Evolutionary conservation across 2,797 vertebrate species (phyloP).

Genomic region (Sebastes baramenuke): DNA sequence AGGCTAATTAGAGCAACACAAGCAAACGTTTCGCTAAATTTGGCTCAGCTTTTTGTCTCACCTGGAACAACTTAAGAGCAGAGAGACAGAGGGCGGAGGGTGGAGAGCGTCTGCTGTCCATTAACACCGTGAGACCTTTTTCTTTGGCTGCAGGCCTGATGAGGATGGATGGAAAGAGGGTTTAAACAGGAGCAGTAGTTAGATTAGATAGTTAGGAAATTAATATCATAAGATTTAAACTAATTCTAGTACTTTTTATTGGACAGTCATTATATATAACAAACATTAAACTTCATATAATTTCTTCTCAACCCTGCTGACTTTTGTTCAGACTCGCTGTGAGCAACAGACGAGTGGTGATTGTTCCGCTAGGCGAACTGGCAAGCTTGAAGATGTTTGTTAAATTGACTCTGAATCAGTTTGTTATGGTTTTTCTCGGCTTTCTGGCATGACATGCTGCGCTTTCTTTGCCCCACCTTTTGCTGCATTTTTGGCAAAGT

Average conservation of each 20-base stretch:
- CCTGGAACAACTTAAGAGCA: constrained; percentile 82
- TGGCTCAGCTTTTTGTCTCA: constrained; percentile 50
- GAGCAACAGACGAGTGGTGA: neutral
- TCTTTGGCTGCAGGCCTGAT: constrained; percentile 78
- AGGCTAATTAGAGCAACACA: constrained; percentile 21
- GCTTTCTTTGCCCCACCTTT: neutral
- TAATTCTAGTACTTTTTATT: neutral
- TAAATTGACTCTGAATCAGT: neutral
- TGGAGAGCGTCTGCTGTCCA: constrained; percentile 77
- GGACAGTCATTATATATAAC: neutral
- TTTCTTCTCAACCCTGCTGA: neutral
- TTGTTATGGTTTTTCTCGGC: neutral
- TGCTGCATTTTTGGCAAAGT: constrained; percentile 7
- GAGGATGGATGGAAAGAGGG: neutral
- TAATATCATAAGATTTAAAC: neutral
- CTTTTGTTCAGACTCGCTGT: neutral
- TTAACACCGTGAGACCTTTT: constrained; percentile 81
- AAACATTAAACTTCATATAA: neutral
- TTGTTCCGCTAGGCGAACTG: neutral
- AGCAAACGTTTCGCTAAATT: constrained; percentile 27
- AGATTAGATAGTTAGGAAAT: no score
- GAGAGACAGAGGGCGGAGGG: constrained; percentile 69
- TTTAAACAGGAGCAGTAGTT: neutral
- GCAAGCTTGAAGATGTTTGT: neutral
- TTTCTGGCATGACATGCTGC: neutral